Evolutionary conservation across 1,140 invertebrate species (phyloP), one percentile per base, ranked within the genome.

Genomic region (Vanessa tameamea): DNA sequence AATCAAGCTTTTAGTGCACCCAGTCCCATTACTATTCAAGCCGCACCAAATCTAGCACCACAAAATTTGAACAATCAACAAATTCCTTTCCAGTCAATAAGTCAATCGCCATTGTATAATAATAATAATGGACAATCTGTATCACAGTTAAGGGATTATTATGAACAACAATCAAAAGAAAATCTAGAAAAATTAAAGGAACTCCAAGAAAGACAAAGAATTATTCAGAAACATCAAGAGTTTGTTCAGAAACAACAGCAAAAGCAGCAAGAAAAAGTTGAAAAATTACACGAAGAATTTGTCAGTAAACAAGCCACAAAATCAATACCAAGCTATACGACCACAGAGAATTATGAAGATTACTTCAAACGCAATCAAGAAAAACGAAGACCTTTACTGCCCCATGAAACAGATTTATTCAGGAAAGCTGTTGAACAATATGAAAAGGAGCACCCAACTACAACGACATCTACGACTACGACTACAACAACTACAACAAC

Each of bases 161-260:
- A 94, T 48, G 94, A 95, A 82, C 95, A 95, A 81, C 94, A 96
- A 78, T 94, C 95, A 8, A 94, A 95, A 76, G 84, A 95, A 73
- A 95, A 95, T 79, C 79, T 94, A 48, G 93, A 93, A 78, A 93
- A 93, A 79, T 78, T 94, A 12, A 94, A 94, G 73, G 94, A 93
- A 80, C 86, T 94, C 16, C 92, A 94, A 82, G 95, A 95, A 75
- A 93, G 95, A 67, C 94, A 95, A 78, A 93, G 94, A 69, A 93
- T 95, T 12, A 95, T 95, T 75, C 95, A 95, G 78, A 95, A 95
- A 83, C 95, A 95, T 75, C 95, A 95, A 81, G 94, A 95, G 74
- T 95, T 95, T 78, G 94, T 95, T 16, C 94, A 95, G 78, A 95
- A 94, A 84, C 95, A 95, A 81, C 95, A 95, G 76, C 94, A 95